A percentile compares a stretch with the other conserved stretches of the same genome.
Conservation (phyloP, 2,113 vertebrate genomes). For the Sigmodon hispidus region DNA sequence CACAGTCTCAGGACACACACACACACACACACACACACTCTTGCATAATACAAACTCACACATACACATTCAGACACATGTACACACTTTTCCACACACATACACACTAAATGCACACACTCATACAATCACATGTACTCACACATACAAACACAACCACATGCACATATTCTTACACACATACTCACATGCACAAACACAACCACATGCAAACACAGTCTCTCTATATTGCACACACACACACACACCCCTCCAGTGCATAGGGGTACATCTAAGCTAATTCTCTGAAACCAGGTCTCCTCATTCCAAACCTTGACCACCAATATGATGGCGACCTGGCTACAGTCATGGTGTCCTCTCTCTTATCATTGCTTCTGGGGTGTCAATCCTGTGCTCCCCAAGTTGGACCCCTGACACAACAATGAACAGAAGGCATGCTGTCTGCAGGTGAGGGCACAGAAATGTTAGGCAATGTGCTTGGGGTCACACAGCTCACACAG, state of each 20-base stretch:
- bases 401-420: not conserved
- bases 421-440: not conserved
- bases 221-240: no score
- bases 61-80: not conserved
- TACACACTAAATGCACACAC: not conserved
- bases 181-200: not conserved
- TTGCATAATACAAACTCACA: not conserved
- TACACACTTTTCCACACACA: not conserved
- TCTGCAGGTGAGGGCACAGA: not conserved
- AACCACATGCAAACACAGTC: not conserved
- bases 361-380: not conserved
- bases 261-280: not conserved
- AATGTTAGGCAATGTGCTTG: not conserved
- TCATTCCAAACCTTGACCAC: rapidly evolving
- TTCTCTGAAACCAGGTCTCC: not conserved
- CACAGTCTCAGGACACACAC: not conserved
- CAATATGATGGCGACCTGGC: rapidly evolving
- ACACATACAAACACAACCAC: no score
- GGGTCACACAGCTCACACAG: not conserved
- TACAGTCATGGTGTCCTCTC: not conserved
- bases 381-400: not conserved
- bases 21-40: not conserved
- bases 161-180: not conserved
- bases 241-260: not conserved
- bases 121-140: not conserved